These are phyloP conservation scores for Trissonchulus sp. DNA, from an alignment of 2,888 invertebrate species.

Conservation along the genomic window DNA sequence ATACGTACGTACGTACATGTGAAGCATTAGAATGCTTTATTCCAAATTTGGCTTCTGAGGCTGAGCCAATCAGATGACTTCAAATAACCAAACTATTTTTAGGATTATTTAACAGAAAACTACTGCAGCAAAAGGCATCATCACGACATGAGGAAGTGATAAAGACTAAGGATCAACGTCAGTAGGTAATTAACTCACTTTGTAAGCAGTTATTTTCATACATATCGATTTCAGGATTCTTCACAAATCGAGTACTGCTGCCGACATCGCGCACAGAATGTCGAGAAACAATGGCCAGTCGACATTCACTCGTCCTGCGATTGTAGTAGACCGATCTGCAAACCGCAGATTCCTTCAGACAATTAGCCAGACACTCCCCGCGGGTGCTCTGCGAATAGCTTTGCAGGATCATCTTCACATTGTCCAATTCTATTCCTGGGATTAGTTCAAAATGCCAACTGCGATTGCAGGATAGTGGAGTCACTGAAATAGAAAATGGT, in stretches of 20 bases:
- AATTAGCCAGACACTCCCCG: background rate
- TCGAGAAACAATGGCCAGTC: background rate
- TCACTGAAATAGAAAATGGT: too few relatives aligned
- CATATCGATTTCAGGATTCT: slow-evolving; percentile 17
- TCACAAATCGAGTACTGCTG: background rate
- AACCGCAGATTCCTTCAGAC: background rate
- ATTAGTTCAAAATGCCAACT: background rate
- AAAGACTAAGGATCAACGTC: too few relatives aligned
- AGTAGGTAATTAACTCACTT: too few relatives aligned
- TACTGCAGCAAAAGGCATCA: too few relatives aligned
- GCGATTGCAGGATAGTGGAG: too few relatives aligned
- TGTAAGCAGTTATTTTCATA: slow-evolving; percentile 26
- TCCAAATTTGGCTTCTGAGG: too few relatives aligned
- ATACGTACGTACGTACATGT: too few relatives aligned
- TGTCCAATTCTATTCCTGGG: background rate
- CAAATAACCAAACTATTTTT: too few relatives aligned
- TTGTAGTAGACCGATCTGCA: slow-evolving; percentile 4
- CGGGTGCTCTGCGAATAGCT: background rate
- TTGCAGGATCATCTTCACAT: background rate
- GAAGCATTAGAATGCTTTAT: too few relatives aligned
- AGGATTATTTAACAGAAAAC: too few relatives aligned
- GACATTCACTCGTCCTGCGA: slow-evolving; percentile 16
- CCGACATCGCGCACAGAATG: slow-evolving; percentile 19
- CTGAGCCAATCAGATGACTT: too few relatives aligned
- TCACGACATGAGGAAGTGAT: too few relatives aligned